phyloP scores from a whole-genome alignment of 2,797 vertebrate species.

The Oreochromis grahami region DNA sequence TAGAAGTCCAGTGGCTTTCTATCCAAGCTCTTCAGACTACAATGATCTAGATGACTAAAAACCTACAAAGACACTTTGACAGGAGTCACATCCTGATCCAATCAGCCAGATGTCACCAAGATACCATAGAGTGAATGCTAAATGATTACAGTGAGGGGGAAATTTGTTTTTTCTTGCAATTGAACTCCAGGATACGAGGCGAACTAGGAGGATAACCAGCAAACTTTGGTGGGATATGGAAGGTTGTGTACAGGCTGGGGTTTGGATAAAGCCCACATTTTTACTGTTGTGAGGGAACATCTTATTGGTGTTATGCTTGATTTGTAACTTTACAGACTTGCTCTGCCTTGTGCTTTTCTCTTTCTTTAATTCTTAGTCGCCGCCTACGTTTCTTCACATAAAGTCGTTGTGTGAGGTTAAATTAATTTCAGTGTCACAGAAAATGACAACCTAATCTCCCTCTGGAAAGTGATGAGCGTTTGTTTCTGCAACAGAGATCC shows the following conservation, averaged over 20 bases:
- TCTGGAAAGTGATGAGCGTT: background rate
- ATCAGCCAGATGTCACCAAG: background rate
- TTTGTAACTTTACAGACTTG: background rate
- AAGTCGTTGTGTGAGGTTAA: background rate
- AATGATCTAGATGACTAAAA: background rate
- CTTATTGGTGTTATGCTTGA: background rate
- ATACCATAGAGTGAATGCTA: background rate
- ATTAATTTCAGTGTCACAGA: background rate
- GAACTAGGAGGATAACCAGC: background rate
- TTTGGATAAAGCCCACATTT: background rate
- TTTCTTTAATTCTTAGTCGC: background rate
- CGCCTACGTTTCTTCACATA: background rate
- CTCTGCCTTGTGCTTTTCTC: background rate
- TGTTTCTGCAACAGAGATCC: background rate
- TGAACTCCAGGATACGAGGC: background rate
- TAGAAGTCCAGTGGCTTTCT: background rate
- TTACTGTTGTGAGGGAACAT: background rate
- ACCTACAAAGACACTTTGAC: background rate
- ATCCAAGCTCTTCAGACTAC: background rate
- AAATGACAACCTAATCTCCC: background rate
- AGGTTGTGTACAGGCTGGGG: background rate
- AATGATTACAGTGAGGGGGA: background rate
- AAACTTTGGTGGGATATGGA: background rate
- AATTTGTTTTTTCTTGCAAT: background rate
- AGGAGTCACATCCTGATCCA: background rate